phyloP scores from a whole-genome alignment of 2,113 vertebrate species.

The Lampris incognitus region DNA sequence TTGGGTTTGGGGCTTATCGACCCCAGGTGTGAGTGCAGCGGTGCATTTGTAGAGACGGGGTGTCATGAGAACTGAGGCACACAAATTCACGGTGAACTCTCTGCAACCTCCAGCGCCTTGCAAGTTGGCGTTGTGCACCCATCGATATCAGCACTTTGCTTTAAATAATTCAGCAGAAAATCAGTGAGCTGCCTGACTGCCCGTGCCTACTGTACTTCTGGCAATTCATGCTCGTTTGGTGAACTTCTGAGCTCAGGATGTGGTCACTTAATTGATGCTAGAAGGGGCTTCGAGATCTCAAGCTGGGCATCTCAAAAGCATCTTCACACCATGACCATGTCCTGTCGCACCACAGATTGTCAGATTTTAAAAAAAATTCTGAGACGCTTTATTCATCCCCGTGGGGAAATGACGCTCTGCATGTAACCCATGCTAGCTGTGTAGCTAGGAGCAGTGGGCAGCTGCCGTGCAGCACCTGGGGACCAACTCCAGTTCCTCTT shows the following conservation, averaged over 20 bases:
- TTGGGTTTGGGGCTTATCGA: conserved; percentile 23
- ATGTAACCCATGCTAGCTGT: too few species aligned
- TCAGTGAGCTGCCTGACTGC: conserved; percentile 57
- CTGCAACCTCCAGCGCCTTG: conserved; percentile 66
- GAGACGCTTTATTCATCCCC: too few species aligned
- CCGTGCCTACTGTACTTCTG: conserved; percentile 56
- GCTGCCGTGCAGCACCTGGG: too few species aligned
- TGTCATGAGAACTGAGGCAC: conserved; percentile 60
- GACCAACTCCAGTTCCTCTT: too few species aligned
- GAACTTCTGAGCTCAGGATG: conserved; percentile 40
- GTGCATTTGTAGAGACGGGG: conserved; percentile 56
- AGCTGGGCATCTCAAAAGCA: conserved; percentile 25
- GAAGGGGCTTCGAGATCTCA: conserved; percentile 44
- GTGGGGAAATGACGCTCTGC: too few species aligned
- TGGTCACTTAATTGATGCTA: conserved; percentile 49
- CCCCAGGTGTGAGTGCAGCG: conserved; percentile 20
- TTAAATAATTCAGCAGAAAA: conserved; percentile 79
- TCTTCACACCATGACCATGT: conserved; percentile 40
- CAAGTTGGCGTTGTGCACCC: conserved; percentile 54
- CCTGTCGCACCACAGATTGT: background rate
- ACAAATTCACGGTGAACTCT: conserved; percentile 75
- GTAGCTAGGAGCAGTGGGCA: too few species aligned
- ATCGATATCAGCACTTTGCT: conserved; percentile 73
- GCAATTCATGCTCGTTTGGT: conserved; percentile 31
- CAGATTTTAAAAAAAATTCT: too few species aligned